Evolutionary conservation across 2,888 invertebrate species (phyloP), one percentile per base, ranked within the genome.

Genomic region (Cremastinae sp.): DNA sequence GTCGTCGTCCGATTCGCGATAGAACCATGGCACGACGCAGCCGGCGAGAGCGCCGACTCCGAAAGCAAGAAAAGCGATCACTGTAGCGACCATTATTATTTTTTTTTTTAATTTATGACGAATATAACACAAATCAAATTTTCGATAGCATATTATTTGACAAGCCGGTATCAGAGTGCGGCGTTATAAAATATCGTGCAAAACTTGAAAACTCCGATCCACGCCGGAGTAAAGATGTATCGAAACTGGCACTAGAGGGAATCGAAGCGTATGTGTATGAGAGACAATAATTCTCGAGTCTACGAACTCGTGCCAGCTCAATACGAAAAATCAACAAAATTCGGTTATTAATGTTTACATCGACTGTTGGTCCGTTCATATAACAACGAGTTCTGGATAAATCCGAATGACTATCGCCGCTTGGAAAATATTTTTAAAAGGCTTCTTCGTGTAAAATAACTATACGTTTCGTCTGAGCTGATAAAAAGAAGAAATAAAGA

Each of bases 11-110:
- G 73, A 53, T 38, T 78, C 78, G 12, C 73, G 62, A 38, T 68
- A 77, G 45, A 79, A 79, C 68, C 78, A 71, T 5, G 80, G 78
- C 1, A 74, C 73, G 1, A 79, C 12, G 34, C 78, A 83, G 16
- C 74, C 77, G n/a, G 64, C 71, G 20, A 79, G 61, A 12, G 74
- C 59, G 34, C 78, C 43, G 4, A 74, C 38, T 8, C 75, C 66
- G 8, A 82, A 53, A 4, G 65, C 79, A 8, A 72, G 43, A 9
- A 64, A 71, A 1, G 74, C 65, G 7, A 54, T 78, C 5, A 79
- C 18, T 2, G 65, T 18, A 38, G 68, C 16, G 0, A 76, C 62
- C 81, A 82, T 83, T 66, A 65, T 77, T 4, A 45, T 1, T 12
- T 69, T 58, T 20, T n/a, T 9, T 14, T 38, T 18, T 36, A 10